Evolutionary conservation across 2,797 vertebrate genomes (phyloP), one percentile per base, ranked within the genome.

Genomic region (Gadopsis bispinosus): DNA sequence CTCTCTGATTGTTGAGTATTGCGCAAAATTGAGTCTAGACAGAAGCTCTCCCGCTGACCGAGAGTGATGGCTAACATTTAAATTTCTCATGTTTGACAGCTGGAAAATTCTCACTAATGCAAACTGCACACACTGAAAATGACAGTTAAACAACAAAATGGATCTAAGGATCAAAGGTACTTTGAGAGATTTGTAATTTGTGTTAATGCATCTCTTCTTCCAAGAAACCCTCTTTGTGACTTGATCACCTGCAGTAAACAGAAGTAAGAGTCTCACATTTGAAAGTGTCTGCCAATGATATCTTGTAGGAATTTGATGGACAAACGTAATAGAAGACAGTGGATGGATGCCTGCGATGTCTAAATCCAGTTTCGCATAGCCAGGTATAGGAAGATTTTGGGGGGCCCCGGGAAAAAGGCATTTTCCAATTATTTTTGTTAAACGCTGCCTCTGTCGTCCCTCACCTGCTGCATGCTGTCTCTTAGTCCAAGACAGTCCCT

Each of bases 191-290:
- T 45, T 61, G 9, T 29, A 35, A 53, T 54, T 16, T 16, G 39
- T 22, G 29, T 59, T 59, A 29, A 73, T 63, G 65, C 19, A 33
- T 58, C 58, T 59, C 19, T 48, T 45, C 6, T 39, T 37, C 17
- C 0, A 8, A 64, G 29, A 56, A 68, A 56, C 47, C 16, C 48
- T 50, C 55, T 20, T 41, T 67, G 7, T 39, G 54, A 58, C 43
- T 65, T 12, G 17, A 76, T 59, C 61, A 45, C 50, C 66, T 62
- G 61, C 35, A 51, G 56, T 10, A 17, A 47, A 65, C 73, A 20
- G 3, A 79, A 45, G 35, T 48, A 29, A 60, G 33, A 43, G 20
- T 20, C 35, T 64, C 51, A 53, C 17, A 45, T 58, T 55, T 20
- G 17, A 61, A 26, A 50, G 26, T 43, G 19, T 50, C 43, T 63